Base-by-base conservation (phyloP, 2,797 vertebrate species). In the Cossypha polioptera region DNA sequence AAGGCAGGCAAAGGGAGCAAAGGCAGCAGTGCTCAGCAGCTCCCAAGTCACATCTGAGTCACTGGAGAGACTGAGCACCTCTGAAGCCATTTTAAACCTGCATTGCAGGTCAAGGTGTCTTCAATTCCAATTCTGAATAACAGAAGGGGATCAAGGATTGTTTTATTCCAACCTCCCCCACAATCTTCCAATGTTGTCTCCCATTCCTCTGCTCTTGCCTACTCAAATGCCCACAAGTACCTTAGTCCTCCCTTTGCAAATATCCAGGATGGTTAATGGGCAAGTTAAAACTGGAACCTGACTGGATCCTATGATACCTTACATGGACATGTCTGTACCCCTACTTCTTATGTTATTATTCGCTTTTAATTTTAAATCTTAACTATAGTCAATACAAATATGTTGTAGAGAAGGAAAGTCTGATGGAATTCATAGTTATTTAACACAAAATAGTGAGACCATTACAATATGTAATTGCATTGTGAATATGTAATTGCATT, bases 211-310 rank as follows among this genome's bases (percentile, higher is more conserved):
- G 31, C 33, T 85, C 42, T 68, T 63, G 31, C 36, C 31, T 28
- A 63, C 22, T 81, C 8, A 19, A 45, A 78, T 0, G 0, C 25
- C 57, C 21, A 13, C 0, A 0, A 15, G 5, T 57, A 36, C 25
- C 26, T 82, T 48, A 36, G 40, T 24, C 29, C 21, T 88, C 5
- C n/a, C 33, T 13, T 74, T 78, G 47, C 22, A 53, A 51, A 48
- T 19, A 15, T 21, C 45, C 42, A n/a, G 42, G 40, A 75, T 35
- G 13, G 15, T 53, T 55, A 48, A 55, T 17, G 5, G 12, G 16
- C 16, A 48, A 74, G 15, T 43, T 61, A 61, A 48, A 90, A 42
- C 31, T 38, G 59, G 28, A 85, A 68, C 28, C 12, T 55, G 53
- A 36, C 18, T 20, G 55, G 54, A 54, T 67, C 21, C 43, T 38